Evolutionary conservation across 1,140 invertebrate genomes (phyloP).

Genomic region (Papilio xuthus): DNA sequence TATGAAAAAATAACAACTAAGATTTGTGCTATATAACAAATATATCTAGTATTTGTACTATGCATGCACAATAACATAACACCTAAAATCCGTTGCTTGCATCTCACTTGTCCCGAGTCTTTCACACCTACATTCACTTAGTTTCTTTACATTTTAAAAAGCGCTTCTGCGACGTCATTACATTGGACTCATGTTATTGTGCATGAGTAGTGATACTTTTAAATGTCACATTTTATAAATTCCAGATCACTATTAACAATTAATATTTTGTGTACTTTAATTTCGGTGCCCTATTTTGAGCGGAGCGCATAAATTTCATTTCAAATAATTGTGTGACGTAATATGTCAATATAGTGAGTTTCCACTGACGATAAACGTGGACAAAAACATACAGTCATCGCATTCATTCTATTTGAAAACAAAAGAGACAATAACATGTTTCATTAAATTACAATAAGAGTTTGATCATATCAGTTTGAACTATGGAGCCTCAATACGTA

Average conservation of each 20-base stretch:
- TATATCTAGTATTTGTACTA: background rate
- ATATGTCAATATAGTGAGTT: background rate
- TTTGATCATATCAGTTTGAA: too few relatives aligned
- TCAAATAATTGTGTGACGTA: too few relatives aligned
- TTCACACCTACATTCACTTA: too few relatives aligned
- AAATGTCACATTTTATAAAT: background rate
- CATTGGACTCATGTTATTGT: background rate
- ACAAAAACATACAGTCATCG: background rate
- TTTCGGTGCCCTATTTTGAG: constrained; percentile 32
- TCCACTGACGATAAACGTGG: background rate
- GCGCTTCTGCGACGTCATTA: background rate
- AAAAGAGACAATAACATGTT: background rate
- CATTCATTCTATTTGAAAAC: background rate
- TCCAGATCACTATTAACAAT: background rate
- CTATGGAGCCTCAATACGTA: too few relatives aligned
- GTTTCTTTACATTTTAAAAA: background rate
- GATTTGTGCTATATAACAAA: background rate
- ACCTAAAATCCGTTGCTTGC: background rate
- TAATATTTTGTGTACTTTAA: constrained; percentile 34
- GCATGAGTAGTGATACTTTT: background rate
- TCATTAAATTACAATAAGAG: too few relatives aligned
- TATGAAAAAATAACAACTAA: background rate
- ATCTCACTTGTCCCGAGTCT: too few relatives aligned
- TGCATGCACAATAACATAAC: background rate
- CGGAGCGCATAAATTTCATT: background rate